Evolutionary conservation across 2,797 vertebrate genomes (phyloP).

Genomic region (Pantherophis alleghaniensis): DNA sequence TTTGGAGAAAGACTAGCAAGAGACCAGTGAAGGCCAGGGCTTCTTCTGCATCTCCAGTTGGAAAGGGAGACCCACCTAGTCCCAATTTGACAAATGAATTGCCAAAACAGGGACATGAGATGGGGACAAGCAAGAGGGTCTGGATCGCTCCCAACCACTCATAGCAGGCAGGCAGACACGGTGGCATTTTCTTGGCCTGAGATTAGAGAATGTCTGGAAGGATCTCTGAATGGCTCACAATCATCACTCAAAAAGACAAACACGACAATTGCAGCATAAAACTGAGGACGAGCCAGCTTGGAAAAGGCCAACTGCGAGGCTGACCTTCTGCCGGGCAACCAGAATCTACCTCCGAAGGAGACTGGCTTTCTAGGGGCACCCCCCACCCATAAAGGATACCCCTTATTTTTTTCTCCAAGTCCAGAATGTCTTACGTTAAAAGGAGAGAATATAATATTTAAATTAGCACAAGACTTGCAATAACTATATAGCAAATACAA

Average conservation of each 20-base stretch:
- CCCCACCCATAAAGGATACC: neutral
- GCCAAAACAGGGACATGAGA: too few species aligned
- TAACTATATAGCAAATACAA: neutral
- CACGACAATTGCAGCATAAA: too few species aligned
- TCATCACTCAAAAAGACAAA: neutral
- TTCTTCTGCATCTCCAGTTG: neutral
- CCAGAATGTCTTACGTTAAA: neutral
- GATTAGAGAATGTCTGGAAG: too few species aligned
- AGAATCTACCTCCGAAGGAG: neutral
- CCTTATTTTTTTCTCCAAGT: neutral
- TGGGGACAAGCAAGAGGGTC: neutral
- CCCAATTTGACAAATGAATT: neutral
- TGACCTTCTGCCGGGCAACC: neutral
- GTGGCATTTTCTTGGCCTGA: neutral
- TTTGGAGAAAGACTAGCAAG: neutral
- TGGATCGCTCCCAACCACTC: neutral
- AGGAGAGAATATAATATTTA: neutral
- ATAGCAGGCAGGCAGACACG: too few species aligned
- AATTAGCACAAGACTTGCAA: neutral
- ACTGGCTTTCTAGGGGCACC: neutral
- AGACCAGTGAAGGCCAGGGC: neutral
- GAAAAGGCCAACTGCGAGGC: accelerated
- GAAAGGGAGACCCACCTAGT: neutral
- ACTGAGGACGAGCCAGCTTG: neutral
- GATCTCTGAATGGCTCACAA: neutral